Evolutionary conservation across 2,888 invertebrate genomes (phyloP).

Genomic region (Leptinotarsa tumamoca): DNA sequence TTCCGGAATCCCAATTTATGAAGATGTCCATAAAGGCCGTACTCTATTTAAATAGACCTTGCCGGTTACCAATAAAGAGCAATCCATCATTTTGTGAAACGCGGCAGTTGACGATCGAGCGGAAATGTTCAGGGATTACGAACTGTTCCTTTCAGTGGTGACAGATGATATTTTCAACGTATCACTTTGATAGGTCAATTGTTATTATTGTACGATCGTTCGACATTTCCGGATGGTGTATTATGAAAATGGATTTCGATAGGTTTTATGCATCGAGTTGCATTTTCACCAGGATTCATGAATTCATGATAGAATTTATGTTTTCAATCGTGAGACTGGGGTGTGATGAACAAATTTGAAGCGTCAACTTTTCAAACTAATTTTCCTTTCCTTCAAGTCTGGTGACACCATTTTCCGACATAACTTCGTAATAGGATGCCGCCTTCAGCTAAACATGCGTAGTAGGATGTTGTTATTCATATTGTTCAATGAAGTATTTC

Average conservation of each 20-base stretch:
- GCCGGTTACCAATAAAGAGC: background rate
- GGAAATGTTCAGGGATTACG: background rate
- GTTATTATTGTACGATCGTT: background rate
- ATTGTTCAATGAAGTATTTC: no score
- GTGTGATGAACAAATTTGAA: no score
- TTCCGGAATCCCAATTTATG: slow-evolving; percentile 16
- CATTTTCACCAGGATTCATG: no score
- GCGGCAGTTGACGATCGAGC: slow-evolving; percentile 3
- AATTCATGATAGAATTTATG: no score
- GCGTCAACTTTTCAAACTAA: no score
- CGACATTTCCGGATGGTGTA: background rate
- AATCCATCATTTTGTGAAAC: slow-evolving; percentile 17
- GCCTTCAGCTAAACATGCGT: no score
- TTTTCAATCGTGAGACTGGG: no score
- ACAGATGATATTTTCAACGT: background rate
- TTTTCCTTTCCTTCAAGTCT: no score
- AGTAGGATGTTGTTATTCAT: no score
- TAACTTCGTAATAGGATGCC: no score
- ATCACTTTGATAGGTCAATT: background rate
- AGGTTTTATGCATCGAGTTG: background rate
- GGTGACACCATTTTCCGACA: no score
- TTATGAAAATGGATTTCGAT: background rate
- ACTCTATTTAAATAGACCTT: slow-evolving; percentile 16
- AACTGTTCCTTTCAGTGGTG: background rate
- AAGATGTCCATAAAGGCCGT: slow-evolving; percentile 17